Evolutionary conservation across 2,797 vertebrate species (phyloP), one percentile per base, ranked within the genome.

Genomic region (Channa striata): DNA sequence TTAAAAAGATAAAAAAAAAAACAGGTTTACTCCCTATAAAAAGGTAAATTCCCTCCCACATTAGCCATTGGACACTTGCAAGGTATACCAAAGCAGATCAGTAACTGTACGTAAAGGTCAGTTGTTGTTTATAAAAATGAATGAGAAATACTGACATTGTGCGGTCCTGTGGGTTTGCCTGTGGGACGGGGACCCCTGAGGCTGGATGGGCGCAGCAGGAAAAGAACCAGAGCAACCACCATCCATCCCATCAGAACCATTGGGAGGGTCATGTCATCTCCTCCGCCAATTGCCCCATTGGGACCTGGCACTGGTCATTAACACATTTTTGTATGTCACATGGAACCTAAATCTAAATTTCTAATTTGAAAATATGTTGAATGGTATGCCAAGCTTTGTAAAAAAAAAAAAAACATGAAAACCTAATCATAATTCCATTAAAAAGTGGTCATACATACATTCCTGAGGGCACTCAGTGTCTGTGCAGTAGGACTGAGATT

Each of bases 221-320:
- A 99, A 81, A 99, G 90, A 66, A 97, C 82, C 66, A 99, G 86
- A 25, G 94, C 97, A 74, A 99, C 87, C 72, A 97, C 91, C 74
- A 96, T 84, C 97, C 98, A 99, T 73, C 95, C 97, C 93, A 98
- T 95, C 87, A 98, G 81, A 70, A 99, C 93, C 95, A 99, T 95
- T 19, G 96, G 94, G 68, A 99, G 65, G 68, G 95, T 96, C 82
- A 97, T 82, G 64, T 95, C 95, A 13, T 63, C 82, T 62, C 77
- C 90, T 62, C 81, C 94, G 39, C 93, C 94, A 47, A 81, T 57
- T 13, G 94, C 85, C 8, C 95, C 88, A 40, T 86, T 89, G 51
- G 97, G 98, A 89, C 96, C 97, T 61, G 98, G 98, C 82, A 99
- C 98, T 99, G 76, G 2, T 86, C 58, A 78, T 40, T 85, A 53